Evolutionary conservation across 1,140 invertebrate genomes (phyloP).

Genomic region (Rhagoletis zephyria): DNA sequence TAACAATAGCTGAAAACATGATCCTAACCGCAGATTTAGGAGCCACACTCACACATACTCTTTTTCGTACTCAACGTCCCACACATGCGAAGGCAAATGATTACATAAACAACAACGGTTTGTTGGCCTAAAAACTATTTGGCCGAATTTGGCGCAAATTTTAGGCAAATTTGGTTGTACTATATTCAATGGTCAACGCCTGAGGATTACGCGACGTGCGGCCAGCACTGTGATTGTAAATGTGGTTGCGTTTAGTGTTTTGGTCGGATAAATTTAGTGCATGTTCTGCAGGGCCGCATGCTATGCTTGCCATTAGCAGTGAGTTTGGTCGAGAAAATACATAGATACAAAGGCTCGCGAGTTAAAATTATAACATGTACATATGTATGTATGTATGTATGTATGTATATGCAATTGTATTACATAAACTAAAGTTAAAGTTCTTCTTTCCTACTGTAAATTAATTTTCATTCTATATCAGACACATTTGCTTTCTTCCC

Average conservation of each 20-base stretch:
- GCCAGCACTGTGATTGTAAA: neutral
- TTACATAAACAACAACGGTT: neutral
- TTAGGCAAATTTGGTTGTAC: conserved; percentile 18
- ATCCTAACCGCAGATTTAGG: conserved; percentile 2
- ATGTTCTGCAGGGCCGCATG: neutral
- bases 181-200: neutral
- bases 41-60: neutral
- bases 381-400: too few relatives aligned
- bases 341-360: too few relatives aligned
- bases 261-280: neutral
- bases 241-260: neutral
- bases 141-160: conserved; percentile 27
- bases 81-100: neutral
- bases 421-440: too few relatives aligned
- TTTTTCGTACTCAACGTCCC: too few relatives aligned
- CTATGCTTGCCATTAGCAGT: too few relatives aligned
- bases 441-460: too few relatives aligned
- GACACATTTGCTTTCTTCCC: too few relatives aligned
- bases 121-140: neutral
- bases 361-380: too few relatives aligned
- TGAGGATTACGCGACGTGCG: neutral
- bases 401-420: too few relatives aligned
- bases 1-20: conserved; percentile 11
- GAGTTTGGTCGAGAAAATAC: too few relatives aligned
- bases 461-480: too few relatives aligned